Percentiles rank a stretch among this genome's conserved stretches.
Conservation (phyloP, 2,797 vertebrate species). For the Bradypodion ventrale region DNA sequence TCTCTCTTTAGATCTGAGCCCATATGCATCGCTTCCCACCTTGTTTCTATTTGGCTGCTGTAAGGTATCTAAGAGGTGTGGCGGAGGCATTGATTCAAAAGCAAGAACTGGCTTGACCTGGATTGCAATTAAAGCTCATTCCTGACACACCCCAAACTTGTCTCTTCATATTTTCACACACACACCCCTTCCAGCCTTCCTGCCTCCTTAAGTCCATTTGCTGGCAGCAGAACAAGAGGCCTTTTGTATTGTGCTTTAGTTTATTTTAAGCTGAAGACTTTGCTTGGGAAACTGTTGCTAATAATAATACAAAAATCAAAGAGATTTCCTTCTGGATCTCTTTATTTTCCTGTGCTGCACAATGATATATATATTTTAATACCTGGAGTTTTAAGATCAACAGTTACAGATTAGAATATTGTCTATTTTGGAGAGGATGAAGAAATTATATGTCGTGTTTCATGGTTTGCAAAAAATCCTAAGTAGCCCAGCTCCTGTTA, state of each 20-base stretch:
- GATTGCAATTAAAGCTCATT: conserved; percentile 29
- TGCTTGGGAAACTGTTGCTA: not conserved
- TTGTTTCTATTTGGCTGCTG: conserved; percentile 19
- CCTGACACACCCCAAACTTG: conserved; percentile 45
- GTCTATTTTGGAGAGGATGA: not conserved
- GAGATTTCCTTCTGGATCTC: too few relatives aligned
- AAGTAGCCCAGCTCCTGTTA: not conserved
- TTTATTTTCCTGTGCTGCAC: not conserved
- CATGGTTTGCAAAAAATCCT: not conserved
- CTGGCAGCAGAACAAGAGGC: conserved; percentile 33
- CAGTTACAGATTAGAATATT: not conserved
- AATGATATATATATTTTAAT: not conserved
- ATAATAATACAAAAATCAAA: not conserved
- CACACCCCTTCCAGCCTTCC: conserved; percentile 35
- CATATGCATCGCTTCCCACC: not conserved
- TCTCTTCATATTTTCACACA: conserved; percentile 46
- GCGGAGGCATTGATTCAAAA: conserved; percentile 1
- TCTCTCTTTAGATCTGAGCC: not conserved
- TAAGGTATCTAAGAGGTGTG: conserved; percentile 15
- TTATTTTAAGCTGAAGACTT: conserved; percentile 3
- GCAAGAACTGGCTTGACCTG: conserved; percentile 35
- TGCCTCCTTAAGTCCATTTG: conserved; percentile 30
- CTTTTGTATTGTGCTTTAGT: not conserved
- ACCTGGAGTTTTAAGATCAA: not conserved
- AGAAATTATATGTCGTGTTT: not conserved